Evolutionary conservation across 2,888 invertebrate species (phyloP).

Genomic region (Timandra comae): DNA sequence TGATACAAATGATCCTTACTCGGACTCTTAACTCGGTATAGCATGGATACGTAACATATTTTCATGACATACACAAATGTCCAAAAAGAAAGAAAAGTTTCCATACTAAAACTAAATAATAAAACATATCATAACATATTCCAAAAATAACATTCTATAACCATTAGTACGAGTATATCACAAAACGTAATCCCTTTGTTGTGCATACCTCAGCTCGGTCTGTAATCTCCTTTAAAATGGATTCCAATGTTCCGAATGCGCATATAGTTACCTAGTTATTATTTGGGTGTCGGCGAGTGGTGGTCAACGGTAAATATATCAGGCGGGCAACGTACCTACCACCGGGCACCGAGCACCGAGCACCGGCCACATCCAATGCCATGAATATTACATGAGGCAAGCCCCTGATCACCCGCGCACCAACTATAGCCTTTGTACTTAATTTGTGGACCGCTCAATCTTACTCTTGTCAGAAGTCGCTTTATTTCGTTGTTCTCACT

Average conservation of each 20-base stretch:
- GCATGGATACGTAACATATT: too few species aligned
- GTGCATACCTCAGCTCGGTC: conserved; percentile 18
- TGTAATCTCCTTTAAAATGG: conserved; percentile 19
- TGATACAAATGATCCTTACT: too few species aligned
- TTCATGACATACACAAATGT: too few species aligned
- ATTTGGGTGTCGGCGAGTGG: conserved; percentile 37
- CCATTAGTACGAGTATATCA: too few species aligned
- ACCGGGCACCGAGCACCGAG: conserved; percentile 4
- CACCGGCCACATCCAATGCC: conserved; percentile 31
- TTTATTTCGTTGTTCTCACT: conserved; percentile 27
- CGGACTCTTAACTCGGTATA: too few species aligned
- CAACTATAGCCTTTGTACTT: conserved; percentile 40
- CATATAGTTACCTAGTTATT: conserved; percentile 31
- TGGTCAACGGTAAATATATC: conserved; percentile 55
- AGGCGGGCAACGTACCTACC: conserved; percentile 29
- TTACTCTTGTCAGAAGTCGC: conserved; percentile 31
- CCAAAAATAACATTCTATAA: conserved; percentile 9
- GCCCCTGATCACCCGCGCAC: conserved; percentile 39
- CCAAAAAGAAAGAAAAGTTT: too few species aligned
- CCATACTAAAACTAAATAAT: too few species aligned
- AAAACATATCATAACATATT: too few species aligned
- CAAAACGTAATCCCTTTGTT: conserved; percentile 19
- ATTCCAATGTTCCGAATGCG: conserved; percentile 24
- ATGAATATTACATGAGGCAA: conserved; percentile 61
- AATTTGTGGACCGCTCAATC: conserved; percentile 46